A percentile compares a stretch with the other conserved stretches of the same genome.
phyloP scores from a whole-genome alignment of 2,888 invertebrate species.

The Ernsta delagoae region DNA sequence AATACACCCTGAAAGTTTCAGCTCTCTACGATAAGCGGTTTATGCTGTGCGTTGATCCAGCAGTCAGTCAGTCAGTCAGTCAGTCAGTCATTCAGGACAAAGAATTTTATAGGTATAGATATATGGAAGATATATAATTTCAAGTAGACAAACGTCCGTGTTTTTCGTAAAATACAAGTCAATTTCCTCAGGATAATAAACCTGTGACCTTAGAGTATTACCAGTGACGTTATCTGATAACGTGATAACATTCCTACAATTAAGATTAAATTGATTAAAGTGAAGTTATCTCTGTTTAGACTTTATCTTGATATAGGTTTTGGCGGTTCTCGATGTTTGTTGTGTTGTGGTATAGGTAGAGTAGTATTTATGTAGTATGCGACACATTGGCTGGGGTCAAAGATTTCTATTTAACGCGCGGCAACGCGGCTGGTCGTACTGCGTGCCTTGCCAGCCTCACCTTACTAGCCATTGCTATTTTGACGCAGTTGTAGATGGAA shows the following conservation, averaged over 20 bases:
- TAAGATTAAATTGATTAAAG: constrained; percentile 9
- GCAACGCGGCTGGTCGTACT: background rate
- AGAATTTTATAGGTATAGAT: too few relatives aligned
- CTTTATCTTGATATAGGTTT: constrained; percentile 14
- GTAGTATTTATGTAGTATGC: background rate
- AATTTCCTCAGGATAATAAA: background rate
- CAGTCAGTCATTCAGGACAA: too few relatives aligned
- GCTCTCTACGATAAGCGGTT: too few relatives aligned
- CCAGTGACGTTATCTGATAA: background rate
- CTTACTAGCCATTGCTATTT: background rate
- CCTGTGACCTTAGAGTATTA: too few relatives aligned
- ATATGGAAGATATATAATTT: too few relatives aligned
- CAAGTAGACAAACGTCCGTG: too few relatives aligned
- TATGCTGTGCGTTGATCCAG: too few relatives aligned
- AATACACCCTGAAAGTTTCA: too few relatives aligned
- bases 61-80: too few relatives aligned
- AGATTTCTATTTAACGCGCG: constrained; percentile 23
- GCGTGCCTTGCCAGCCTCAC: background rate
- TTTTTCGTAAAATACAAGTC: constrained; percentile 1
- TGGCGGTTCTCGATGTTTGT: constrained; percentile 5
- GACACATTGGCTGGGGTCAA: constrained; percentile 25
- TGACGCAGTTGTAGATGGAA: background rate
- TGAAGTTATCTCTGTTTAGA: background rate
- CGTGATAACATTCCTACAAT: constrained; percentile 1
- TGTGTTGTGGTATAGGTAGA: background rate